Conservation (phyloP, 2,797 vertebrate genomes). For the Sylvia borin region DNA sequence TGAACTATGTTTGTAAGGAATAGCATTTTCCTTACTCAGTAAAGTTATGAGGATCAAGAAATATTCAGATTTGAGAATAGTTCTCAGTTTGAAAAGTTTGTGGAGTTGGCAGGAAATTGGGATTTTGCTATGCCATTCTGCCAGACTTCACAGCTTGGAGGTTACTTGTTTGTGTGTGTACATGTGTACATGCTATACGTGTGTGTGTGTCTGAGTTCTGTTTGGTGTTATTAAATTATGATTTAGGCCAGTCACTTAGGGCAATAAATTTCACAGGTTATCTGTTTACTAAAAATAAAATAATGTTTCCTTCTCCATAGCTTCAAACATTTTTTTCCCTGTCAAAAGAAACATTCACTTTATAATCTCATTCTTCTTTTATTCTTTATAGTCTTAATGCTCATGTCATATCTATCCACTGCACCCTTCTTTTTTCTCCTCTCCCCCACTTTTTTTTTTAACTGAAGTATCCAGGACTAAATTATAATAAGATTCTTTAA, state of each 20-base stretch:
- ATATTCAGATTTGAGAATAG: neutral
- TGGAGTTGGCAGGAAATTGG: neutral
- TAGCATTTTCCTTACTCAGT: neutral
- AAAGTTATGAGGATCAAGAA: neutral
- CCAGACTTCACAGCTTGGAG: neutral
- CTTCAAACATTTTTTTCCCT: neutral
- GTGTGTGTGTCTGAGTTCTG: neutral
- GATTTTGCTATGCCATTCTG: neutral
- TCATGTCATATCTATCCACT: neutral
- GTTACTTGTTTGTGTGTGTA: neutral
- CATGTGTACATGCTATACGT: rapidly evolving
- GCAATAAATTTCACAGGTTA: neutral
- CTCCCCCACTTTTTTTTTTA: too few relatives aligned
- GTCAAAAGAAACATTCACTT: neutral
- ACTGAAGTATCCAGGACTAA: neutral
- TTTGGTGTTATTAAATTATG: neutral
- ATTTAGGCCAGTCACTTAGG: neutral
- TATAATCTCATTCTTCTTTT: neutral
- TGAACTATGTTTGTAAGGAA: neutral
- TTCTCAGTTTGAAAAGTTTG: neutral
- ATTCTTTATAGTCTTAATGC: neutral
- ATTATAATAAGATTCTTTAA: neutral
- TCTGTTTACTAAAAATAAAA: neutral
- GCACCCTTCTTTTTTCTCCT: neutral
- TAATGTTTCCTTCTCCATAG: neutral